Evolutionary conservation across 2,888 invertebrate genomes (phyloP), one percentile per base, ranked within the genome.

Genomic region (Pollenia amentaria): DNA sequence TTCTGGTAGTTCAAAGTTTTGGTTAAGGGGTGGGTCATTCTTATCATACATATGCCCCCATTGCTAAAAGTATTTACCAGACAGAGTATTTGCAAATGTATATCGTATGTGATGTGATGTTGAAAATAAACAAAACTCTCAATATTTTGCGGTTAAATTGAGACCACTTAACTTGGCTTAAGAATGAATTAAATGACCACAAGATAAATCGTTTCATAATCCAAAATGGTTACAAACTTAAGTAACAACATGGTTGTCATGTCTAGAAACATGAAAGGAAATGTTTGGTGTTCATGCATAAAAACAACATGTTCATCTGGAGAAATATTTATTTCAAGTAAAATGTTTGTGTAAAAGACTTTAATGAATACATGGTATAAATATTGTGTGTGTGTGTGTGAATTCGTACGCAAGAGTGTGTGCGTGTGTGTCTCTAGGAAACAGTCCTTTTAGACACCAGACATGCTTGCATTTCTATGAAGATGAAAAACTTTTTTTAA

Each of bases 131-230:
- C 7, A 55, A 42, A 40, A 75, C 51, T 67, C 40, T 67, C 65
- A 83, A 80, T 86, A 80, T 80, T 67, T 48, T 80, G 80, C 60
- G 80, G 83, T 80, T 62, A 65, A 62, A 69, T 80, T 51, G 70
- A 62, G 76, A 80, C 72, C 79, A 84, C 53, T 83, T 84, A 80
- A 80, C 72, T 80, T 80, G 84, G 80, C 67, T 86, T 76, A 64
- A 64, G 62, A 77, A 65, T 80, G 55, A 80, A 84, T 87, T 83
- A 84, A 87, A 84, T 76, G 64, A 77, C 80, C 87, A 87, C 87
- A 87, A 87, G 65, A 69, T 84, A 87, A 86, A 86, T 79, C 78
- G 82, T 75, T 79, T 82, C 53, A 78, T 62, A 81, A 81, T 80
- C 72, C 77, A 78, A 62, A 79, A 62, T 72, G 51, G 42, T 53